These are phyloP conservation scores for Mastomys natalensis DNA, from an alignment of 2,113 vertebrate species.

Conservation along the genomic window DNA sequence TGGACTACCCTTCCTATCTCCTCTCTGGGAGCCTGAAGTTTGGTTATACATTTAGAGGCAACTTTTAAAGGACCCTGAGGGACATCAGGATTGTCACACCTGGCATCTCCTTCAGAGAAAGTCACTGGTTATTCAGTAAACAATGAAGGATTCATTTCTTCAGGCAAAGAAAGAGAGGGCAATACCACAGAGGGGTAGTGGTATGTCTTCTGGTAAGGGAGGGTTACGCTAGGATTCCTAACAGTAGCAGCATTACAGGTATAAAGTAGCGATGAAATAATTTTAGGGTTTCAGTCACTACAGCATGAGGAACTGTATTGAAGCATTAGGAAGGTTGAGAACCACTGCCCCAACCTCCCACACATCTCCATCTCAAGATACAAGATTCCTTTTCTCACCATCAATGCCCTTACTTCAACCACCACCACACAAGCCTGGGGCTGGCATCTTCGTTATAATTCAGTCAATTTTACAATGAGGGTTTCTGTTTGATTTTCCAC, in stretches of 20 bases:
- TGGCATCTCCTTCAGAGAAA: neutral
- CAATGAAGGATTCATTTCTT: neutral
- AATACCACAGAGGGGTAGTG: neutral
- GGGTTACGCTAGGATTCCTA: neutral
- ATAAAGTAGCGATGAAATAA: neutral
- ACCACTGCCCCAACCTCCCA: neutral
- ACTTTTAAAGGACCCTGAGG: neutral
- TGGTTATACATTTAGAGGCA: neutral
- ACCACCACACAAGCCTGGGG: neutral
- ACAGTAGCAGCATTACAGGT: neutral
- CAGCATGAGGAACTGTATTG: neutral
- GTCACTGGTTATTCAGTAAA: neutral
- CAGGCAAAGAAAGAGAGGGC: neutral
- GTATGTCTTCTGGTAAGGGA: neutral
- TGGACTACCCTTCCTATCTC: neutral
- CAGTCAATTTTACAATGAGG: neutral
- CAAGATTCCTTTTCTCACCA: neutral
- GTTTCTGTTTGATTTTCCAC: neutral
- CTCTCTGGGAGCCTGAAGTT: neutral
- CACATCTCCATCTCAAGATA: neutral
- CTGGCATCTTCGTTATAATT: neutral
- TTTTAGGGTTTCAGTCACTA: neutral
- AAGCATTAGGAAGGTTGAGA: neutral
- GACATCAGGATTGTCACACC: neutral
- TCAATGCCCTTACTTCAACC: neutral